These are phyloP conservation scores for Catocala sponsa DNA, from an alignment of 2,888 invertebrate species.

Conservation along the genomic window DNA sequence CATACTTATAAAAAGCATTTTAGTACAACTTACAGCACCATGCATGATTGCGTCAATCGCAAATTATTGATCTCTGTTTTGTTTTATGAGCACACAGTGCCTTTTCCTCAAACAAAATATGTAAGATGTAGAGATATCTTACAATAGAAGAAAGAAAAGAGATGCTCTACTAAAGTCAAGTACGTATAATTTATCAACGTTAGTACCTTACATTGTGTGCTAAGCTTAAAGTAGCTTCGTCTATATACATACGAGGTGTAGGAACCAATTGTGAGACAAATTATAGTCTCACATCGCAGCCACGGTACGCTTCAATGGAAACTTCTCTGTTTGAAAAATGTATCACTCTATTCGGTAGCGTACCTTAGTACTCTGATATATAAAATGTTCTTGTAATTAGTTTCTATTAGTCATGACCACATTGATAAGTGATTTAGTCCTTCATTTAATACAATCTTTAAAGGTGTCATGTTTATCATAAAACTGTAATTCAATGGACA, in stretches of 20 bases:
- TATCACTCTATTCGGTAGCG: not conserved
- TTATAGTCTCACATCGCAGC: slow-evolving; percentile 35
- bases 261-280: slow-evolving; percentile 51
- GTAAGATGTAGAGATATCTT: not conserved
- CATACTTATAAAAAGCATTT: too few relatives aligned
- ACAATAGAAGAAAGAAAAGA: not conserved
- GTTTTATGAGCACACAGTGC: too few relatives aligned
- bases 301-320: slow-evolving; percentile 33
- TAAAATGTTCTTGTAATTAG: too few relatives aligned
- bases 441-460: too few relatives aligned
- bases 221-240: slow-evolving; percentile 24
- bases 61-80: not conserved
- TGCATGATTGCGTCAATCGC: too few relatives aligned
- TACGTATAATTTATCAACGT: slow-evolving; percentile 3
- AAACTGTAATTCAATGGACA: too few relatives aligned
- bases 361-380: too few relatives aligned
- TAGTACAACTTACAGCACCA: too few relatives aligned
- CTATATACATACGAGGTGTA: slow-evolving; percentile 26
- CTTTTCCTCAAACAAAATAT: too few relatives aligned
- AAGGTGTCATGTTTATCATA: too few relatives aligned
- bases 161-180: slow-evolving; percentile 1
- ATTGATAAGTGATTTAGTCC: too few relatives aligned
- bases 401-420: too few relatives aligned
- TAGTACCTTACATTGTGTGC: slow-evolving; percentile 18
- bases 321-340: slow-evolving; percentile 35